Base-by-base conservation (phyloP, 2,113 vertebrate species). In the Hylia prasina region DNA sequence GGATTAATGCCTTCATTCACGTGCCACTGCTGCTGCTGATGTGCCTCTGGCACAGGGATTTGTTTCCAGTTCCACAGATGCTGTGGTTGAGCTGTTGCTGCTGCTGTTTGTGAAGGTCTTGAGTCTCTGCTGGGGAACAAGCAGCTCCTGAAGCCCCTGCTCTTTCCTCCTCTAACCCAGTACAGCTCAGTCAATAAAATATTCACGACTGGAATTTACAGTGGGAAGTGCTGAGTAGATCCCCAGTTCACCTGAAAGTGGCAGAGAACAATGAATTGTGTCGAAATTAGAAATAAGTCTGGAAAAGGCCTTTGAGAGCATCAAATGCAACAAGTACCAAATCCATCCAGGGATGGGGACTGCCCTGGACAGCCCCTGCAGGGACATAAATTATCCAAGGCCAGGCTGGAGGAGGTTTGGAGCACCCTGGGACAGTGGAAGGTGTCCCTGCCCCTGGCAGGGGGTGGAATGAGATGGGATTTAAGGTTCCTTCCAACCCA, bases 201-300 rank as follows among this genome's bases (percentile, higher is more conserved):
- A 60, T 22, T 64, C 45, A 16, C n/a, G n/a, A n/a, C n/a, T n/a
- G 39, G 5, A 73, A 83, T 70, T 70, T 9, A 3, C 47, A 40
- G 39, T 3, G 1, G 2, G 44, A 16, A 13, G 27, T 0, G 0
- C 11, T 3, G 7, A 35, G 44, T 1, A 42, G 35, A n/a, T 85
- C 27, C 37, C 44, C 23, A 9, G 2, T 42, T 51, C 23, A 9
- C 31, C 42, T n/a, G 31, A n/a, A 57, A 37, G 63, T 33, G 19
- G 9, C 51, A 68, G 22, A 48, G 28, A 57, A 14, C 42, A 13
- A 7, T 6, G 42, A 21, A 39, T 39, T 11, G 13, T 48, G 21
- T 1, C 17, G n/a, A 11, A 35, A 35, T 45, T 17, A 35, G 71
- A 45, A 75, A 75, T 2, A 8, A 25, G 14, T 45, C 40, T 39